These are phyloP conservation scores for human (Homo sapiens) DNA, from an alignment of 2,113 vertebrate species.

Conservation along the genomic window GRCh38 chr16:14664501-14665000, in stretches of 20 bases:
- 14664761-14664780: neutral
- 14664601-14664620: no score
- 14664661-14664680: no score
- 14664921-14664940: slow-evolving; percentile 94
- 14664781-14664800: neutral
- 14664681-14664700: neutral
- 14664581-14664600: no score
- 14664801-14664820: neutral
- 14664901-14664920: slow-evolving; percentile 93
- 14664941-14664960: slow-evolving; percentile 97
- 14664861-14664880: slow-evolving; percentile 83
- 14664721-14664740: neutral
- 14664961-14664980: slow-evolving; percentile 95
- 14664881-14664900: slow-evolving; percentile 93
- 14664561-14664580: no score
- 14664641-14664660: no score
- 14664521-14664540: no score
- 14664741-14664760: neutral
- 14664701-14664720: neutral
- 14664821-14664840: neutral
- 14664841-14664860: neutral
- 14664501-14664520: no score
- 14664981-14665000: slow-evolving; percentile 95
- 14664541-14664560: no score
- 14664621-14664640: no score